A percentile compares a stretch with the other conserved stretches of the same genome.
phyloP scores from a whole-genome alignment of 2,888 invertebrate species.

The Arge pagana region DNA sequence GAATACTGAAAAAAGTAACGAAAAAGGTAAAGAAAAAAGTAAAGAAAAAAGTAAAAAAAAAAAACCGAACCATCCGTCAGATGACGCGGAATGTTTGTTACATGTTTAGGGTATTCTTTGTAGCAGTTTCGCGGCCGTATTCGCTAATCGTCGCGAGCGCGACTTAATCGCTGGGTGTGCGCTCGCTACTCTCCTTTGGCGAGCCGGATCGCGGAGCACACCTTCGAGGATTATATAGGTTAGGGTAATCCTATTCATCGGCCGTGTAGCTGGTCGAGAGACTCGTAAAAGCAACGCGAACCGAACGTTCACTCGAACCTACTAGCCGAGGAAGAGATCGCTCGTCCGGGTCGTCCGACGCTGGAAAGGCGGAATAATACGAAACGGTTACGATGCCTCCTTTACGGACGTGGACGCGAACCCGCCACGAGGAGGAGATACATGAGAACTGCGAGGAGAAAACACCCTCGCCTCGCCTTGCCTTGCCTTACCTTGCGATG shows the following conservation, averaged over 20 bases:
- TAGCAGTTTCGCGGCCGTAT: too few relatives aligned
- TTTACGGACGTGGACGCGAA: too few relatives aligned
- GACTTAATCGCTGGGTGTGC: constrained; percentile 12
- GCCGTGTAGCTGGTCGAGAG: constrained; percentile 12
- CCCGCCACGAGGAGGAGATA: constrained; percentile 22
- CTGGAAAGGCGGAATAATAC: too few relatives aligned
- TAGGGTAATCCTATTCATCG: constrained; percentile 21
- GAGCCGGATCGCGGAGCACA: constrained; percentile 1
- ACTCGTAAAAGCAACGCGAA: neutral
- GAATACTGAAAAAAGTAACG: too few relatives aligned
- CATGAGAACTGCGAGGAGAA: constrained; percentile 20
- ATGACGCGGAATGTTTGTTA: too few relatives aligned
- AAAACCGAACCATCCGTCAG: too few relatives aligned
- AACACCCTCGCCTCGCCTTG: constrained; percentile 13
- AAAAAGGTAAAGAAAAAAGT: too few relatives aligned
- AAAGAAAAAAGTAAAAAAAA: too few relatives aligned
- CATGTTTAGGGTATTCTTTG: too few relatives aligned
- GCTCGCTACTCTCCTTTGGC: constrained; percentile 2
- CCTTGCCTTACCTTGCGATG: neutral
- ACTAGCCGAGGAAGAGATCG: neutral
- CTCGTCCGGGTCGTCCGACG: neutral
- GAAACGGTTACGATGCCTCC: too few relatives aligned
- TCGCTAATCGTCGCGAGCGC: constrained; percentile 9
- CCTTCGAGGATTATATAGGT: constrained; percentile 16
- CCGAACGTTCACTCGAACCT: too few relatives aligned